A percentile compares a stretch with the other conserved stretches of the same genome.
Conservation (phyloP, 1,140 invertebrate species). For the Conopomorpha cramerella region DNA sequence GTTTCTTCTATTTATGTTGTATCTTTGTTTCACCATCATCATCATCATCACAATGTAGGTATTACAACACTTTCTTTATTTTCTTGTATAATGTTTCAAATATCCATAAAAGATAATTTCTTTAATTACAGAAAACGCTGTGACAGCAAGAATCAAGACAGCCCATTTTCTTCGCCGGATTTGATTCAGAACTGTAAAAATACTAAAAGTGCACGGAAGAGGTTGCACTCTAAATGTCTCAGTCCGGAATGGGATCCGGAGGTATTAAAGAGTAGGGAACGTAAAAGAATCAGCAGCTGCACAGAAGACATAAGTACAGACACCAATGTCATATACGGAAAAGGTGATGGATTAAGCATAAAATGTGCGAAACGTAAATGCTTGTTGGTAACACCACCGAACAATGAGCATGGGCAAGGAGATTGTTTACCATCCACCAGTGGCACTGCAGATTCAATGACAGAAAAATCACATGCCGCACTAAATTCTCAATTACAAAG, state of each 20-base stretch:
- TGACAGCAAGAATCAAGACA: no score
- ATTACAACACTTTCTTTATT: no score
- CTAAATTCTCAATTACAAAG: constrained; percentile 38
- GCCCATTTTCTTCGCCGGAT: no score
- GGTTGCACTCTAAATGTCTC: constrained; percentile 18
- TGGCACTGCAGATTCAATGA: constrained; percentile 31
- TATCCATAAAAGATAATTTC: no score
- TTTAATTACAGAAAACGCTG: no score
- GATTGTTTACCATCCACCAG: constrained; percentile 50
- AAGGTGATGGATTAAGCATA: constrained; percentile 29
- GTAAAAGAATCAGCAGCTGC: constrained; percentile 4
- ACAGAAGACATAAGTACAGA: constrained; percentile 6
- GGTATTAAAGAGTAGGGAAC: constrained; percentile 15
- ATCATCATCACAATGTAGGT: no score
- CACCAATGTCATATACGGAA: constrained; percentile 17
- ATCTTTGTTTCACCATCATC: no score
- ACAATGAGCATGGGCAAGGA: constrained; percentile 42
- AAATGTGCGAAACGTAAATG: constrained; percentile 19
- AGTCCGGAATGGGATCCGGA: constrained; percentile 41
- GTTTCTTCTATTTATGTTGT: no score
- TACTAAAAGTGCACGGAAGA: constrained; percentile 20
- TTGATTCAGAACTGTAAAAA: no score
- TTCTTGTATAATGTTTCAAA: no score
- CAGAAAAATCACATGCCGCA: constrained; percentile 30
- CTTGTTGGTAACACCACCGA: constrained; percentile 29